These are phyloP conservation scores for Neuroscelio doddi DNA, from an alignment of 2,888 invertebrate genomes.

Conservation along the genomic window DNA sequence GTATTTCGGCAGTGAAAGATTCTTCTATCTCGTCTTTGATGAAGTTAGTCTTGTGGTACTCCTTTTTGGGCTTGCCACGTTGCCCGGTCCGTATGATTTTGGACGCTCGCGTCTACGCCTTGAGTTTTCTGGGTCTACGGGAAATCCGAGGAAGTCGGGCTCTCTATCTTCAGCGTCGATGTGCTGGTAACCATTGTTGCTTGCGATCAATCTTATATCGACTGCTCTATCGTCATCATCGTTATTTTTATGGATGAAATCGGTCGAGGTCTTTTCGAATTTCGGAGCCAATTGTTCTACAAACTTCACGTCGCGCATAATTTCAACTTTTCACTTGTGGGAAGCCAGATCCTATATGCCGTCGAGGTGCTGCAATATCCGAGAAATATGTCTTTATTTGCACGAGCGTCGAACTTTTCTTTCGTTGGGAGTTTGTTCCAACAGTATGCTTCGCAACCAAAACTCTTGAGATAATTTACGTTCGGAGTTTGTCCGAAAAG, in stretches of 20 bases:
- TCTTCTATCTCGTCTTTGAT: not conserved
- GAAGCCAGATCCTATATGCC: conserved; percentile 22
- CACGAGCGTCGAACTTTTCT: conserved; percentile 17
- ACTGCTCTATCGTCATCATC: not conserved
- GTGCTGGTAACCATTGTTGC: too few species aligned
- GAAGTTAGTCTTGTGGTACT: not conserved
- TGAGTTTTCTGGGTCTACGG: too few species aligned
- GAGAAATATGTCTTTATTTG: conserved; percentile 16
- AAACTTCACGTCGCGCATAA: conserved; percentile 8
- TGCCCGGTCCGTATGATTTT: conserved; percentile 16
- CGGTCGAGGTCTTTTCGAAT: not conserved
- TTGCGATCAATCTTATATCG: too few species aligned
- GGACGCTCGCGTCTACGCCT: too few species aligned
- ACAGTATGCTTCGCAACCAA: conserved; percentile 43
- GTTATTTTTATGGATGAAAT: not conserved
- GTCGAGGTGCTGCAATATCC: conserved; percentile 14
- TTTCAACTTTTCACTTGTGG: not conserved
- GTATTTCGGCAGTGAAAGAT: conserved; percentile 1
- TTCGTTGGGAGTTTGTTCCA: conserved; percentile 6
- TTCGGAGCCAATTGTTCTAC: not conserved
- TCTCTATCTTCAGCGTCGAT: not conserved
- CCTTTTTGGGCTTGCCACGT: conserved; percentile 14
- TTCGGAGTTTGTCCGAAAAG: conserved; percentile 40
- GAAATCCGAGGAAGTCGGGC: not conserved
- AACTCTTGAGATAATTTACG: conserved; percentile 42